Evolutionary conservation across 2,888 invertebrate species (phyloP).

Genomic region (Eristalis arbustorum): DNA sequence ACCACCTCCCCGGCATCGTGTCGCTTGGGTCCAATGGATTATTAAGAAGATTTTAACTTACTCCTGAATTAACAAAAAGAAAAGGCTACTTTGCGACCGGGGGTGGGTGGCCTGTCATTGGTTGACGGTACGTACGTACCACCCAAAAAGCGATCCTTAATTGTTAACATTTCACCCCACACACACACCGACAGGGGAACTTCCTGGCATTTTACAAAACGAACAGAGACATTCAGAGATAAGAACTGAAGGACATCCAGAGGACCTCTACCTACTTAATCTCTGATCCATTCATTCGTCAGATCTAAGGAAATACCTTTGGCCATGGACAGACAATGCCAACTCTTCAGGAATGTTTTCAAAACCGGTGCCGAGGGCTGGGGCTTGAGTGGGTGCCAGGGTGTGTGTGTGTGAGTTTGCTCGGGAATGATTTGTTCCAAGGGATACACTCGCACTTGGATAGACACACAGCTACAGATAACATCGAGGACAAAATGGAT

Average conservation of each 20-base stretch:
- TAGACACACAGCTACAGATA: slow-evolving; percentile 40
- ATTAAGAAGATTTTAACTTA: slow-evolving; percentile 55
- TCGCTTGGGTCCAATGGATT: not conserved
- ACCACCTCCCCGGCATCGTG: no score
- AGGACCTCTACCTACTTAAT: slow-evolving; percentile 48
- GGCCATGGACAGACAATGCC: slow-evolving; percentile 32
- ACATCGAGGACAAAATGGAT: slow-evolving; percentile 62
- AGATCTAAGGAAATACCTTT: slow-evolving; percentile 63
- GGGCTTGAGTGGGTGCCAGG: not conserved
- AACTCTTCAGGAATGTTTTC: slow-evolving; percentile 22
- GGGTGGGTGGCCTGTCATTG: not conserved
- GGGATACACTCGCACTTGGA: not conserved
- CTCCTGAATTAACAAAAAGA: slow-evolving; percentile 45
- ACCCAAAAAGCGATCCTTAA: slow-evolving; percentile 45
- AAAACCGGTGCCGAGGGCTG: not conserved
- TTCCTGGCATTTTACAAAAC: slow-evolving; percentile 1
- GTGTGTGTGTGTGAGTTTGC: not conserved
- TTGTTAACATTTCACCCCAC: slow-evolving; percentile 43
- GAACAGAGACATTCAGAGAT: not conserved
- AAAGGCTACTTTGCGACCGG: not conserved
- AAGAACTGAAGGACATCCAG: slow-evolving; percentile 41
- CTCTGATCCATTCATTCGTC: slow-evolving; percentile 63
- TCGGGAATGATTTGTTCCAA: not conserved
- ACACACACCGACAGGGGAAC: not conserved
- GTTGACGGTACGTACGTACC: slow-evolving; percentile 29